Evolutionary conservation across 1,140 invertebrate species (phyloP).

Genomic region (Drosophila orosa): DNA sequence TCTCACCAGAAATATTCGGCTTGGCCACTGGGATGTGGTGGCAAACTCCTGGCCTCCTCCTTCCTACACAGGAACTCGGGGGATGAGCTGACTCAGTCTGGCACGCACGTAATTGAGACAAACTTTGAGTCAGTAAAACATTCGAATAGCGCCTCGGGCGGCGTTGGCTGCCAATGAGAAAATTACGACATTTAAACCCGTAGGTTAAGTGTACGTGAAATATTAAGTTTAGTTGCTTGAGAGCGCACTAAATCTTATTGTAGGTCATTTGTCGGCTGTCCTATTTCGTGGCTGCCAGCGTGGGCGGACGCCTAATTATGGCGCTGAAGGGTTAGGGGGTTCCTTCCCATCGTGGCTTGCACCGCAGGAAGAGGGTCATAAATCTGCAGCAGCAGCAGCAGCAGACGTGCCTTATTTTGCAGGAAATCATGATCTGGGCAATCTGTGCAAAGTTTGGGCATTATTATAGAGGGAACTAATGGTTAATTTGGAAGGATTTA

Average conservation of each 20-base stretch:
- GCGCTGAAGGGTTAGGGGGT: slow-evolving; percentile 15
- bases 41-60: background rate
- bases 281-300: slow-evolving; percentile 13
- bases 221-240: slow-evolving; percentile 80
- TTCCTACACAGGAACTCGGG: background rate
- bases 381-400: slow-evolving; percentile 10
- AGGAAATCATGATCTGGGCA: slow-evolving; percentile 11
- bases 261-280: slow-evolving; percentile 83
- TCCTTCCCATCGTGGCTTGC: background rate
- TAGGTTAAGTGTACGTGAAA: slow-evolving; percentile 81
- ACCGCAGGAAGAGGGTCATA: slow-evolving; percentile 7
- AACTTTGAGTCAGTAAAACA: slow-evolving; percentile 80
- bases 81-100: slow-evolving; percentile 59
- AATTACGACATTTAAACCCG: slow-evolving; percentile 81
- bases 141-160: slow-evolving; percentile 54
- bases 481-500: background rate
- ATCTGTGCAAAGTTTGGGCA: slow-evolving; percentile 8
- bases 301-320: slow-evolving; percentile 41
- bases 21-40: slow-evolving; percentile 35
- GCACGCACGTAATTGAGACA: slow-evolving; percentile 82
- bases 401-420: slow-evolving; percentile 22
- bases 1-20: slow-evolving; percentile 66
- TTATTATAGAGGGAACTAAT: background rate
- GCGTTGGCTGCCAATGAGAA: slow-evolving; percentile 66
- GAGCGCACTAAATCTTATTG: slow-evolving; percentile 79